A percentile compares a stretch with the other conserved stretches of the same genome.
These are phyloP conservation scores for Galaxea fascicularis DNA, from an alignment of 92 coral and sea anemone species.

Conservation along the genomic window DNA sequence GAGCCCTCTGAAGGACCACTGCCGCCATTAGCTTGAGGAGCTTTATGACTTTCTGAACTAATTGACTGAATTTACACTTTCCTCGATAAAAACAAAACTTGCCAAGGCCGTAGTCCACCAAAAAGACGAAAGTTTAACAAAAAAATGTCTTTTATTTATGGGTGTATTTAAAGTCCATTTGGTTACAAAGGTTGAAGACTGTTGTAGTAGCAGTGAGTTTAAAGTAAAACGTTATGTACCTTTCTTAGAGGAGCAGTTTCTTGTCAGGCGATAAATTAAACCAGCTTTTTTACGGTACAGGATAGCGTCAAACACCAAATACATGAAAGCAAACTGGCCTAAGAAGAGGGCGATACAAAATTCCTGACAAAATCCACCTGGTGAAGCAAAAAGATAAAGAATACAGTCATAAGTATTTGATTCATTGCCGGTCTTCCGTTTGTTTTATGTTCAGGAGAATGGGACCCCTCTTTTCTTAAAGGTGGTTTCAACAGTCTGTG, in stretches of 20 bases:
- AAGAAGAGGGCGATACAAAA: slow-evolving; percentile 50
- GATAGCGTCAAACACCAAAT: slow-evolving; percentile 70
- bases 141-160: too few relatives aligned
- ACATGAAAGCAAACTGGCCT: slow-evolving; percentile 69
- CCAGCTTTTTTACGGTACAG: slow-evolving; percentile 77
- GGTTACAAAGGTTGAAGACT: too few relatives aligned
- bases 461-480: too few relatives aligned
- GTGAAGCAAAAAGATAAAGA: not conserved
- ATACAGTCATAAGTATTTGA: not conserved
- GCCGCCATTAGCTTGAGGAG: too few relatives aligned
- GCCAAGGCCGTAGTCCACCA: too few relatives aligned
- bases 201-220: not conserved
- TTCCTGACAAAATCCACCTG: slow-evolving; percentile 39
- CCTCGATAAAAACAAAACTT: too few relatives aligned
- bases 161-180: too few relatives aligned
- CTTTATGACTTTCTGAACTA: too few relatives aligned
- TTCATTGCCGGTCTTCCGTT: not conserved
- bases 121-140: too few relatives aligned
- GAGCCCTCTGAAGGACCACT: too few relatives aligned
- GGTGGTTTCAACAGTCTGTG: too few relatives aligned
- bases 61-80: too few relatives aligned
- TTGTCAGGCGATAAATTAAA: slow-evolving; percentile 49
- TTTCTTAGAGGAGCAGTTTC: slow-evolving; percentile 27
- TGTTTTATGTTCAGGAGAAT: not conserved
- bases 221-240: not conserved